Evolutionary conservation across 2,113 vertebrate genomes (phyloP), one percentile per base, ranked within the genome.

Genomic region (Aix galericulata): DNA sequence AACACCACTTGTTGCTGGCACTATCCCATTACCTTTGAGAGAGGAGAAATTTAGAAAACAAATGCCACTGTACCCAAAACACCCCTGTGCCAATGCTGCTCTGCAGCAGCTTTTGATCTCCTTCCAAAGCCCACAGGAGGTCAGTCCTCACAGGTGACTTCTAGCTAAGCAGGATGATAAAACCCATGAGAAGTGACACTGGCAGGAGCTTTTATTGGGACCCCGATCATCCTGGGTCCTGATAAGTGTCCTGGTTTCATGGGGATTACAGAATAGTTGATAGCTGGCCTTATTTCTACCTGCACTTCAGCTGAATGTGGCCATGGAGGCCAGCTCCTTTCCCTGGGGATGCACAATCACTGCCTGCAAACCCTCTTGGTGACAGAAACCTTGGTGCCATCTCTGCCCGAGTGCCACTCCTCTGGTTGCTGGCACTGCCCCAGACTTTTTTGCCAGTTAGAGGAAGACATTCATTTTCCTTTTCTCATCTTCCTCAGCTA

Each of bases 131-230:
- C 50, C 2, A 2, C 34, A 78, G 66, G 83, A 93, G 38, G 55
- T 67, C 67, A 86, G 67, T 46, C 60, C 52, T 91, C 17, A 8
- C 25, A 1, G 0, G 56, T 18, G 64, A 67, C 46, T 91, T 92
- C 52, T 83, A 63, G 68, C 26, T 90, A 83, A 88, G 42, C 17
- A 86, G 5, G 5, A 17, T 91, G 83, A 94, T 83, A 53, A 78
- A 77, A 74, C 68, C 52, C 26, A 3, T 11, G 7, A 71, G 77
- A 85, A 75, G 71, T 60, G 68, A 82, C 77, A 71, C 74, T 79
- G 63, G 59, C 91, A 92, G 80, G 76, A 82, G 92, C 77, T 91
- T 94, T 93, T 95, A 92, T 93, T 67, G 42, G 88, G 36, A 82
- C 89, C 89, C 55, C 85, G 74, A 81, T 64, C 92, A 82, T 93